Base-by-base conservation (phyloP, 1,140 invertebrate species). In the Sinonovacula constricta region DNA sequence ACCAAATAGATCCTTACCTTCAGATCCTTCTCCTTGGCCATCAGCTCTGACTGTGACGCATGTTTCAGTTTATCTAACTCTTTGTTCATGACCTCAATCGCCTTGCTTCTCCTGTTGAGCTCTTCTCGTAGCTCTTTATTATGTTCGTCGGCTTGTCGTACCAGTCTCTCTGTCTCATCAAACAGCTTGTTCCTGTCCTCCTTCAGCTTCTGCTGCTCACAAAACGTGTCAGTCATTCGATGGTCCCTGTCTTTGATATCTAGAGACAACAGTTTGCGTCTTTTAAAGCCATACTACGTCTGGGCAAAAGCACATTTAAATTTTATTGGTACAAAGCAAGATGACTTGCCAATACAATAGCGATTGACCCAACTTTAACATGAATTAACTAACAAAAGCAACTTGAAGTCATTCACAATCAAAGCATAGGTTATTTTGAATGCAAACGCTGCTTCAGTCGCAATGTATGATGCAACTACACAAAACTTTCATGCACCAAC, bases 21-120 rank as follows among this genome's bases (percentile, higher is more conserved):
- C 30, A 67, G 18, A 49, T 60, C 72, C 10, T 39, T 34, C 0
- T 57, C 54, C 30, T 74, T 78, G 3, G 45, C 30, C 39, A 60
- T 74, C 36, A 79, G 30, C 51, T 69, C 63, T 26, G 70, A 53
- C 33, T 80, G 59, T 7, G 81, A 69, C 30, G 30, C 26, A 5
- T 39, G 5, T 24, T 30, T 49, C 18, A 77, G 63, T 56, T 76
- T 70, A 15, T 34, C 26, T 15, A 86, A 51, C 31, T 85, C 78
- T 68, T 59, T 59, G 63, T 82, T 85, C 22, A 84, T 63, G 0
- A 65, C 53, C 33, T 85, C 81, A 33, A 87, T 60, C 28, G 83
- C 79, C 12, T 45, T 30, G 12, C 80, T 66, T 51, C 79, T 75
- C 33, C 60, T 49, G 4, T 75, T 45, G 15, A 80, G 34, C 22